phyloP scores from a whole-genome alignment of 2,113 vertebrate species.

The Rhea americana region DNA sequence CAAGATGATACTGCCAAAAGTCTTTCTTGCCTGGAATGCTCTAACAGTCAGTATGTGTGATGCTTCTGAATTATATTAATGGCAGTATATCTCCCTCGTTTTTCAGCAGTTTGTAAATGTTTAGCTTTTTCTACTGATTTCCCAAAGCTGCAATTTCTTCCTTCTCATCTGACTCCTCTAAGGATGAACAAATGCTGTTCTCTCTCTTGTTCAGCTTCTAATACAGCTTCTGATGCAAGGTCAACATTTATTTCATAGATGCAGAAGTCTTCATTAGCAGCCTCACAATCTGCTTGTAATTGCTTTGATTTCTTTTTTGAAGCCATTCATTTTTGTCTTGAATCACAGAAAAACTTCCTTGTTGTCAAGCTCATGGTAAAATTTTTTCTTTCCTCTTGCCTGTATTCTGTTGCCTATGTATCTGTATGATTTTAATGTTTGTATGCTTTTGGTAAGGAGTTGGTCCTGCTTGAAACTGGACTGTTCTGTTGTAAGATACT shows the following conservation, averaged over 20 bases:
- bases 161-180: neutral
- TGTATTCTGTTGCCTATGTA: neutral
- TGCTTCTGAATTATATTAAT: neutral
- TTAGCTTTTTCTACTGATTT: neutral
- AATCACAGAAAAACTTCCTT: neutral
- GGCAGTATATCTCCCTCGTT: neutral
- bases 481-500: neutral
- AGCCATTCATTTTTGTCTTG: neutral
- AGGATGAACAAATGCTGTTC: neutral
- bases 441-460: neutral
- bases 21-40: accelerated
- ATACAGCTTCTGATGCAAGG: neutral
- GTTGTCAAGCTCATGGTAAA: neutral
- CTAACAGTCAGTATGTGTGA: neutral
- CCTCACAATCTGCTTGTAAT: neutral
- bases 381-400: neutral
- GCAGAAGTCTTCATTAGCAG: neutral
- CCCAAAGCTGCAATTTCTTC: neutral
- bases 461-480: neutral
- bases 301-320: neutral
- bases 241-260: neutral
- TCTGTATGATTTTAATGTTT: neutral
- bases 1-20: neutral
- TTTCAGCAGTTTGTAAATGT: neutral
- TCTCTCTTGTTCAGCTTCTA: neutral